These are phyloP conservation scores for Lepus townsendii DNA, from an alignment of 2,797 vertebrate genomes.

Conservation along the genomic window DNA sequence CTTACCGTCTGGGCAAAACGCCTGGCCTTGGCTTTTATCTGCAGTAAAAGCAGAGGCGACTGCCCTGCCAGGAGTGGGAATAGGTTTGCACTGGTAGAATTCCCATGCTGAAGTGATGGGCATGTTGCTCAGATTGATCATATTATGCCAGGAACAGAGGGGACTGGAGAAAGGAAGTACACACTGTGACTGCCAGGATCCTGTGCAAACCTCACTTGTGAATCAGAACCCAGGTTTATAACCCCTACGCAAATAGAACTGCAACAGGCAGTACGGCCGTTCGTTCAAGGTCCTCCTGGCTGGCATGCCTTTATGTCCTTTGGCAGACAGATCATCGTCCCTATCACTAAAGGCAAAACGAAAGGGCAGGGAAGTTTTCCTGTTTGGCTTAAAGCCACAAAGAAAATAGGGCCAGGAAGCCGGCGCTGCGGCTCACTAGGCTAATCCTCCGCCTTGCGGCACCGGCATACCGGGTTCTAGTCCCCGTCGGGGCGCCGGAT, in stretches of 20 bases:
- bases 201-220: not conserved
- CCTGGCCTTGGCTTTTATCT: not conserved
- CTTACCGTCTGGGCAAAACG: too few relatives aligned
- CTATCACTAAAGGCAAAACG: not conserved
- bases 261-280: too few relatives aligned
- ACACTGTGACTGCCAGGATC: not conserved
- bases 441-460: too few relatives aligned
- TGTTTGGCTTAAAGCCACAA: slow-evolving; percentile 12
- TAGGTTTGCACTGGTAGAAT: not conserved
- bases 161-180: not conserved
- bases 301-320: not conserved
- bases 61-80: not conserved
- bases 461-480: too few relatives aligned
- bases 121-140: not conserved
- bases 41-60: not conserved
- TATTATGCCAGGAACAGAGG: not conserved
- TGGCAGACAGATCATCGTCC: not conserved
- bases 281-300: not conserved
- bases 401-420: not conserved
- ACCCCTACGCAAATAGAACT: accelerated
- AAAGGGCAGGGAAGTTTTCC: not conserved
- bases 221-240: not conserved
- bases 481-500: too few relatives aligned
- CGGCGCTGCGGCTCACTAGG: too few relatives aligned
- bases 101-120: not conserved